phyloP scores from a whole-genome alignment of 2,797 vertebrate genomes.

The Clarias laeviceps region DNA sequence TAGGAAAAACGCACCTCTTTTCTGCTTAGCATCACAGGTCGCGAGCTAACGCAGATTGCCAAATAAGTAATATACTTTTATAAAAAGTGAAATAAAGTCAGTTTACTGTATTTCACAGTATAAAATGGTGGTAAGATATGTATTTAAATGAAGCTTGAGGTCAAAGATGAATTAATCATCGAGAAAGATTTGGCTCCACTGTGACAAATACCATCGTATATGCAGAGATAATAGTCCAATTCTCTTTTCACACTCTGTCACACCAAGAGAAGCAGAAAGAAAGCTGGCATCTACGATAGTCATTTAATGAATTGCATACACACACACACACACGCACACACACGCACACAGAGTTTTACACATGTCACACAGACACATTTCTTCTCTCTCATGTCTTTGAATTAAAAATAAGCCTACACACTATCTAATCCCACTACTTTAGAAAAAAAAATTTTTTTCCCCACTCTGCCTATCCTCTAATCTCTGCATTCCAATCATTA shows the following conservation, averaged over 20 bases:
- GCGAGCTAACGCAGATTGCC: background rate
- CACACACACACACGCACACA: background rate
- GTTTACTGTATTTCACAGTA: background rate
- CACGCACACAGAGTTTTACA: background rate
- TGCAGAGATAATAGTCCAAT: slow-evolving; percentile 19
- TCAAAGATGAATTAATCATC: slow-evolving; percentile 23
- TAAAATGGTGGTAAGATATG: background rate
- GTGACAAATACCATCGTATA: slow-evolving; percentile 23
- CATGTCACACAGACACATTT: too few species aligned
- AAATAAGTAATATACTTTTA: slow-evolving; percentile 25
- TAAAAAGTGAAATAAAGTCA: slow-evolving; percentile 28
- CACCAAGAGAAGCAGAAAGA: slow-evolving; percentile 1
- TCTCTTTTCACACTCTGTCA: slow-evolving; percentile 22
- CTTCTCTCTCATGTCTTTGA: background rate
- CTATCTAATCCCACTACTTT: background rate
- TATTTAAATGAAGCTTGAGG: background rate
- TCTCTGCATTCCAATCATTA: background rate
- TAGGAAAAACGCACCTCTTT: slow-evolving; percentile 18
- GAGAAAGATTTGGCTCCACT: slow-evolving; percentile 8
- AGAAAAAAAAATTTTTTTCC: background rate
- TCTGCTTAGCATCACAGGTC: slow-evolving; percentile 50
- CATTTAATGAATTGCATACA: background rate
- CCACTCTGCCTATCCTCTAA: background rate
- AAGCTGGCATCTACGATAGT: background rate
- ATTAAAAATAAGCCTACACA: background rate